Percentiles rank a stretch among this genome's conserved stretches.
phyloP scores from a whole-genome alignment of 2,888 invertebrate species.

The Lepidochitona cinerea region DNA sequence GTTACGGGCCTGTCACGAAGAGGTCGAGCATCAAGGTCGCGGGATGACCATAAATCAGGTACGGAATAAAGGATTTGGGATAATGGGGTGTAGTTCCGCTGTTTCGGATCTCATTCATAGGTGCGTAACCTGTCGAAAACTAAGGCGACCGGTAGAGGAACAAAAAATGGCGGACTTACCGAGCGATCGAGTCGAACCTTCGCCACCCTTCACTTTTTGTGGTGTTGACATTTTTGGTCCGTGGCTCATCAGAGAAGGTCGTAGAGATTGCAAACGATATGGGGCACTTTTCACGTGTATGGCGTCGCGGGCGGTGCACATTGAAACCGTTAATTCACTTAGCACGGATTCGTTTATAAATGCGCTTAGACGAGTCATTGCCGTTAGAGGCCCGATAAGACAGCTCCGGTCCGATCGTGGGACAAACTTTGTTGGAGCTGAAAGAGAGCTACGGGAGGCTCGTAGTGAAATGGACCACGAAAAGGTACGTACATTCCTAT shows the following conservation, averaged over 20 bases:
- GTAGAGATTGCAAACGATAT: conserved; percentile 54
- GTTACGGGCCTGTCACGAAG: conserved; percentile 31
- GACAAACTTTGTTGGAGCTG: conserved; percentile 36
- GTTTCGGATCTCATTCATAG: conserved; percentile 36
- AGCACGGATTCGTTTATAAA: conserved; percentile 39
- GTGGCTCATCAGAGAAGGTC: conserved; percentile 41
- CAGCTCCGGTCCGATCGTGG: conserved; percentile 31
- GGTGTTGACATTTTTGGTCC: conserved; percentile 67
- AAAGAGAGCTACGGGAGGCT: conserved; percentile 22
- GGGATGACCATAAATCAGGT: conserved; percentile 35
- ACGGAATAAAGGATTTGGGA: conserved; percentile 51
- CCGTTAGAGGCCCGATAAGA: conserved; percentile 33
- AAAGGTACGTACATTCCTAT: conserved; percentile 14
- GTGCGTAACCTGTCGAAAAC: conserved; percentile 55
- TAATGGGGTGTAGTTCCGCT: conserved; percentile 41
- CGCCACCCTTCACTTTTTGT: conserved; percentile 51
- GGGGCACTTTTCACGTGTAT: conserved; percentile 60
- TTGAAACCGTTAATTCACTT: conserved; percentile 40
- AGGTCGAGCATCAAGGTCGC: conserved; percentile 30
- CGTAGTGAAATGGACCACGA: conserved; percentile 17
- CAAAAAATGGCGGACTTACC: conserved; percentile 65
- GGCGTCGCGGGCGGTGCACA: conserved; percentile 52
- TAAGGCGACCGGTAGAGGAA: conserved; percentile 30
- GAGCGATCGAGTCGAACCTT: conserved; percentile 43
- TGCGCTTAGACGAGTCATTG: conserved; percentile 28